Percentiles rank a stretch among this genome's conserved stretches.
These are phyloP conservation scores for Cardiocondyla obscurior DNA, from an alignment of 1,140 invertebrate species.

Conservation along the genomic window DNA sequence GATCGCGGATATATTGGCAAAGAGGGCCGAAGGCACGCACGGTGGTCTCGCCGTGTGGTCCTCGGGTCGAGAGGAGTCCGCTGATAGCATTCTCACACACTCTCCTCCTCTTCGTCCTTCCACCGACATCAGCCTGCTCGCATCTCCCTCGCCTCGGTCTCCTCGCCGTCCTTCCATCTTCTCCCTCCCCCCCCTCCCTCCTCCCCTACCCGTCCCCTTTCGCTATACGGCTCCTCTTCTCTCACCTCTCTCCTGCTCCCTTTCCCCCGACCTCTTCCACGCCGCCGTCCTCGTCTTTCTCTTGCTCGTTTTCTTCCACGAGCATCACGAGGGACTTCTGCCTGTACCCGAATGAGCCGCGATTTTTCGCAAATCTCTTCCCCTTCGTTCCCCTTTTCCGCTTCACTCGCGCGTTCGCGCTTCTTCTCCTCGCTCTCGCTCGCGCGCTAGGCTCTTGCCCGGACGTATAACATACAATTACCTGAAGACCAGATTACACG, in stretches of 20 bases:
- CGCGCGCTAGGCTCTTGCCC: conserved; percentile 57
- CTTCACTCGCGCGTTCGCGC: conserved; percentile 40
- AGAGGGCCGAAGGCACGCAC: conserved; percentile 74
- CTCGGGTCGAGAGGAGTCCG: conserved; percentile 71
- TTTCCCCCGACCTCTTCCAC: conserved; percentile 15
- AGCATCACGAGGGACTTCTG: conserved; percentile 53
- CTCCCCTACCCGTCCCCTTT: too few species aligned
- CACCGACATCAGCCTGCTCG: conserved; percentile 14
- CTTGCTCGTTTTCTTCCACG: conserved; percentile 40
- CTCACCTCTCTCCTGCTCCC: conserved; percentile 14
- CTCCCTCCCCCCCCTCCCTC: not conserved
- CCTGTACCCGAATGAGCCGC: conserved; percentile 73
- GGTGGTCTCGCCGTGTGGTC: conserved; percentile 79
- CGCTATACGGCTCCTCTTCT: not conserved
- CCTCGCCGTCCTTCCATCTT: conserved; percentile 3
- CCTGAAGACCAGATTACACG: conserved; percentile 81
- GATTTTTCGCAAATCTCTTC: conserved; percentile 81
- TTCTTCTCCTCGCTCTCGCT: not conserved
- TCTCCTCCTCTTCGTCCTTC: conserved; percentile 50
- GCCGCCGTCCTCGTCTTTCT: conserved; percentile 15
- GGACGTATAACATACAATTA: conserved; percentile 82
- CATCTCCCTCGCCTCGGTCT: conserved; percentile 20
- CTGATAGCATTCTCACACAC: conserved; percentile 78
- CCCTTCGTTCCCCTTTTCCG: not conserved
- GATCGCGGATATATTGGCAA: conserved; percentile 76